Base-by-base conservation (phyloP, 2,113 vertebrate species). In the Microcebus tavaratra region DNA sequence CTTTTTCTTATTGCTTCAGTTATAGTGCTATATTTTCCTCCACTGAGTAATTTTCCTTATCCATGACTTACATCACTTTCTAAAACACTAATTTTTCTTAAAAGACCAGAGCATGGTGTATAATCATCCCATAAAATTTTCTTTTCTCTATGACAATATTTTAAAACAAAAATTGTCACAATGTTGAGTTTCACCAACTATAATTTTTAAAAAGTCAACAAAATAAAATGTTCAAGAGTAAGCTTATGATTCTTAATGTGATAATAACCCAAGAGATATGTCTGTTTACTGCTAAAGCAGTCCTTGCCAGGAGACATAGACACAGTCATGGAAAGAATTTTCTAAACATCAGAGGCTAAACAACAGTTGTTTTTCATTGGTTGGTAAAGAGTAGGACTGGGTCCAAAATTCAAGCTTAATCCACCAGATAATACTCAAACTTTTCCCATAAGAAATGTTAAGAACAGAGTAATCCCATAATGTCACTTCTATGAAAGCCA, bases 381-480 rank as follows among this genome's bases (percentile, higher is more conserved):
- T n/a, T 76, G 57, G 53, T 81, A 68, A 96, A 45, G 42, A 86
- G 12, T 29, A 84, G n/a, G 50, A 82, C 20, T 86, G 2, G n/a
- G 17, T 65, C 61, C 34, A 91, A 96, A 95, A 97, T 86, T 72
- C 39, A 85, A 95, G 79, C 78, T 93, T 88, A 95, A 88, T 94
- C 79, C 50, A 83, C 42, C 57, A 97, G 75, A 96, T 36, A 93
- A 95, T 67, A 90, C 1, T 50, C 68, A 91, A 96, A 88, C 29
- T 67, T 89, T 95, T 81, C 90, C 89, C 92, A 81, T 50, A 96
- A 83, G 57, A 81, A 97, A 82, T 53, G 34, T 88, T 63, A 89
- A 95, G 72, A 92, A 91, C 31, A 93, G 50, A 80, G 34, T 83
- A 94, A 96, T 92, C 42, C 68, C 20, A 79, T 86, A 88, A 92